These are phyloP conservation scores for Pterois miles DNA, from an alignment of 2,797 vertebrate genomes.

Conservation along the genomic window DNA sequence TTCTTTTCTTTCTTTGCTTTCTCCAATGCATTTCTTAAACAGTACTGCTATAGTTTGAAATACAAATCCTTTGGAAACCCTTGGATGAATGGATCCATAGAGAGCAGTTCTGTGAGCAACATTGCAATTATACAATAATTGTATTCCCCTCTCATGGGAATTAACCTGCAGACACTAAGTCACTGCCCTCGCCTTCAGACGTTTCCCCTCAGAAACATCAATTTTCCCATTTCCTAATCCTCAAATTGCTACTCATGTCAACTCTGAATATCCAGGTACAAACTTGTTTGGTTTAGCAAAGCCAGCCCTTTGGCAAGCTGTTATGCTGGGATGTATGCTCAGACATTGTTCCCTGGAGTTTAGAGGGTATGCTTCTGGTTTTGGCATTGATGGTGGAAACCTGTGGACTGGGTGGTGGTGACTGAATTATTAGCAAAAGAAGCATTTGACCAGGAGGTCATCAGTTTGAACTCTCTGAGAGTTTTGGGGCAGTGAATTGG, in stretches of 20 bases:
- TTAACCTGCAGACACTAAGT: conserved; percentile 61
- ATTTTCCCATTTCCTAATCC: conserved; percentile 69
- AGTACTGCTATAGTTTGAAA: conserved; percentile 29
- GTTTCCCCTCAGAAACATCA: conserved; percentile 59
- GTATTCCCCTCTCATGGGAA: conserved; percentile 49
- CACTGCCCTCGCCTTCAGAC: conserved; percentile 51
- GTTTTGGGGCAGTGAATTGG: background rate
- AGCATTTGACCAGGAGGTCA: background rate
- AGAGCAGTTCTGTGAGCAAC: conserved; percentile 30
- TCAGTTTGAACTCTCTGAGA: conserved; percentile 13
- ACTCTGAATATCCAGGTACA: conserved; percentile 54
- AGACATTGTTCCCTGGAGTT: conserved; percentile 17
- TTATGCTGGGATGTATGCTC: conserved; percentile 16
- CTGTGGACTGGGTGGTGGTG: background rate
- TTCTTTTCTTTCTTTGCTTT: no score
- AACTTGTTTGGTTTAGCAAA: conserved; percentile 57
- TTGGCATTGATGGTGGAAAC: conserved; percentile 3
- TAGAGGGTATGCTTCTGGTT: conserved; percentile 8
- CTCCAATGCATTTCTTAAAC: conserved; percentile 6
- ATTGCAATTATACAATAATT: conserved; percentile 53
- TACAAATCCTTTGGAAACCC: conserved; percentile 36
- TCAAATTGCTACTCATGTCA: conserved; percentile 70
- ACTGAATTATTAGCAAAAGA: conserved; percentile 8
- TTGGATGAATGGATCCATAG: conserved; percentile 30
- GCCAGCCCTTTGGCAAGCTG: conserved; percentile 41